Conservation (phyloP, 2,113 vertebrate species). For the Oxyruncus cristatus region DNA sequence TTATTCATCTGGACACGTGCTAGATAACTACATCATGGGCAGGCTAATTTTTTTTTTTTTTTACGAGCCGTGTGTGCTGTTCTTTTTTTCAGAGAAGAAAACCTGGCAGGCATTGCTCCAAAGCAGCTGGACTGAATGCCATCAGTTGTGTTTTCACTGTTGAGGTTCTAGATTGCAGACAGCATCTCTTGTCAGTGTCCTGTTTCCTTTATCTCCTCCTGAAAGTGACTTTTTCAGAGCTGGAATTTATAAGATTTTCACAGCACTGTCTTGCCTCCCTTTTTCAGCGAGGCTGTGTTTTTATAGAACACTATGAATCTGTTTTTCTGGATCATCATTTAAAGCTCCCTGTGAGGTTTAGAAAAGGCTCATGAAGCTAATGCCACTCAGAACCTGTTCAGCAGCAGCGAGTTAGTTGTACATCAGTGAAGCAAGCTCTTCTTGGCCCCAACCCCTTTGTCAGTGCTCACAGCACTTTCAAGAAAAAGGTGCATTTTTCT, state of each 20-base stretch:
- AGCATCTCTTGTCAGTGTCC: not conserved
- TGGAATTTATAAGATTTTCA: not conserved
- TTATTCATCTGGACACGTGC: not conserved
- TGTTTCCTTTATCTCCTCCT: not conserved
- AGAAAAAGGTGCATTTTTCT: slow-evolving; percentile 32
- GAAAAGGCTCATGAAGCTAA: not conserved
- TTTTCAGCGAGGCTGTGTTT: not conserved
- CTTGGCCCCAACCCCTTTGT: not conserved
- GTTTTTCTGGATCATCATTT: slow-evolving; percentile 26
- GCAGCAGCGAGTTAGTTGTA: not conserved
- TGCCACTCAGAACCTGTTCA: slow-evolving; percentile 1
- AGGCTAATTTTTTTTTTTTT: not conserved
- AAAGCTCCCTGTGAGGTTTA: not conserved
- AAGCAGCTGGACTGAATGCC: not conserved
- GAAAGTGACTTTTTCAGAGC: not conserved
- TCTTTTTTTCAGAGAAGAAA: not conserved
- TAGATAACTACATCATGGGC: not conserved
- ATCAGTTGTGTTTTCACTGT: rapidly evolving
- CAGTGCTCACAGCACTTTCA: not conserved
- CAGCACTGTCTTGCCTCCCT: not conserved
- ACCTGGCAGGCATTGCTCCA: not conserved
- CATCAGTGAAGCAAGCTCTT: not conserved
- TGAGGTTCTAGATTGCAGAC: not conserved
- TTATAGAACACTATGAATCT: not conserved
- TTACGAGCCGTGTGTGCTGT: rapidly evolving